A percentile compares a stretch with the other conserved stretches of the same genome.
These are phyloP conservation scores for Harpegnathos saltator DNA, from an alignment of 1,140 invertebrate genomes.

Conservation along the genomic window DNA sequence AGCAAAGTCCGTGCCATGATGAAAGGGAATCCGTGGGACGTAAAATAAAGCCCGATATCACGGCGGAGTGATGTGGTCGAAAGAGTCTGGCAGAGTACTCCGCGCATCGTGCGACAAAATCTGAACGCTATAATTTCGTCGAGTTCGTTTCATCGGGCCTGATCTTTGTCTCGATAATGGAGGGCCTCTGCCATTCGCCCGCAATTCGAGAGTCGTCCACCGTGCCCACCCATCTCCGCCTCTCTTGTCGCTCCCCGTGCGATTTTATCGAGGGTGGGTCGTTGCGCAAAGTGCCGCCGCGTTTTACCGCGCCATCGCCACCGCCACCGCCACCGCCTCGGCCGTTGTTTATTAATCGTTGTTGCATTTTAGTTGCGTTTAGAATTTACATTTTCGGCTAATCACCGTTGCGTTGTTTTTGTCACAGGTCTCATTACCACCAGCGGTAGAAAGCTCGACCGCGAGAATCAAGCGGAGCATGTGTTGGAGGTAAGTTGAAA, in stretches of 20 bases:
- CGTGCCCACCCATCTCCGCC: not conserved
- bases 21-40: conserved; percentile 47
- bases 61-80: not conserved
- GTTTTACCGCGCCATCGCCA: not conserved
- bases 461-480: conserved; percentile 94
- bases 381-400: conserved; percentile 27
- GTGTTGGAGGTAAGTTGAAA: conserved; percentile 94
- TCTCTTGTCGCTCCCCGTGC: too few species aligned
- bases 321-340: too few species aligned
- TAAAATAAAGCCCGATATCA: conserved; percentile 54
- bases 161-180: conserved; percentile 70
- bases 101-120: conserved; percentile 45
- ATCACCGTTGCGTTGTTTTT: conserved; percentile 57
- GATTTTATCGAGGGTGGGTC: conserved; percentile 19
- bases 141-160: conserved; percentile 24
- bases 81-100: not conserved
- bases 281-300: conserved; percentile 11
- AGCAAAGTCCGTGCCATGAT: conserved; percentile 28
- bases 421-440: conserved; percentile 92
- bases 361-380: too few species aligned
- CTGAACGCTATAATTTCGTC: conserved; percentile 64
- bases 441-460: conserved; percentile 93
- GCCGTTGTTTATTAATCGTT: conserved; percentile 57
- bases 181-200: conserved; percentile 47
- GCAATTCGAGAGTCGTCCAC: conserved; percentile 42